phyloP scores from a whole-genome alignment of 1,140 invertebrate genomes.

The Chymomyza costata region DNA sequence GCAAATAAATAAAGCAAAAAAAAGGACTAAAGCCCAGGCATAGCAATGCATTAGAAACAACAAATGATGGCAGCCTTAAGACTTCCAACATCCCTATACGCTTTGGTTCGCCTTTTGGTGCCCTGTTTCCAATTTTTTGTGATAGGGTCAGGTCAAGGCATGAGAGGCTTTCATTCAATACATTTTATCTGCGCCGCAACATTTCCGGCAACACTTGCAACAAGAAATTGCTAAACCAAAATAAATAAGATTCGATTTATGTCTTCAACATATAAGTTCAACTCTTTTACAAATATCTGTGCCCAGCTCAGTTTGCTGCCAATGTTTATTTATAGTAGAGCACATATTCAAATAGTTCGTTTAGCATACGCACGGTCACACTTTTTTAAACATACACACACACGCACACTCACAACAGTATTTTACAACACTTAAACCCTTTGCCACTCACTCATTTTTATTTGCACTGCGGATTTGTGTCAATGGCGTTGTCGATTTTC shows the following conservation, averaged over 20 bases:
- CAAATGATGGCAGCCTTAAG: conserved; percentile 32
- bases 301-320: too few relatives aligned
- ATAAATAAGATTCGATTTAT: conserved; percentile 73
- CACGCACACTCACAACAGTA: too few relatives aligned
- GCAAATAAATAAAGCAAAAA: conserved; percentile 69
- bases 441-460: conserved; percentile 45
- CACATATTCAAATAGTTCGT: conserved; percentile 60
- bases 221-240: conserved; percentile 64
- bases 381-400: conserved; percentile 37
- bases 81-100: too few relatives aligned
- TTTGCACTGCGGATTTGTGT: conserved; percentile 64
- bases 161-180: too few relatives aligned
- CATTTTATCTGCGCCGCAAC: conserved; percentile 57
- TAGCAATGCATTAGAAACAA: conserved; percentile 24
- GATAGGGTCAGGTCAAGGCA: conserved; percentile 41
- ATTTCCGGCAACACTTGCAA: conserved; percentile 41
- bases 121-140: conserved; percentile 7
- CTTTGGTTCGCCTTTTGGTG: background rate
- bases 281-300: conserved; percentile 49
- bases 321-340: conserved; percentile 71
- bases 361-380: conserved; percentile 32
- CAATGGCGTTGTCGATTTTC: too few relatives aligned
- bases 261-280: conserved; percentile 25
- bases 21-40: conserved; percentile 22
- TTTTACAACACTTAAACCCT: conserved; percentile 26